Evolutionary conservation across 1,140 invertebrate species (phyloP).

Genomic region (Notospermus geniculatus): DNA sequence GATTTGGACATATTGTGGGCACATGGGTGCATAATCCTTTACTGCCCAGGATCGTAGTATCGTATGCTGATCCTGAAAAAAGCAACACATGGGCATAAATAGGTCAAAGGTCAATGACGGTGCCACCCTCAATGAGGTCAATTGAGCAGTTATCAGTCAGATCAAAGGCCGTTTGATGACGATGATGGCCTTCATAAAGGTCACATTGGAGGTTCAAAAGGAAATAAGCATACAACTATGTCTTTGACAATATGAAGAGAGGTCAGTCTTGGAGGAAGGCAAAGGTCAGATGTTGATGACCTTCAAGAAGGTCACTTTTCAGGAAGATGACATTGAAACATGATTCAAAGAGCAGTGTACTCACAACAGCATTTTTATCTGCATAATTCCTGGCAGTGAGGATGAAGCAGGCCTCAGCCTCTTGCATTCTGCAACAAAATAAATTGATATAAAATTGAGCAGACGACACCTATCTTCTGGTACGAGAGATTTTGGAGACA

Average conservation of each 20-base stretch:
- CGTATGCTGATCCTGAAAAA: constrained; percentile 84
- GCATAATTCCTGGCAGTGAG: constrained; percentile 90
- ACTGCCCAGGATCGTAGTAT: constrained; percentile 97
- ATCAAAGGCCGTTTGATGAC: no score
- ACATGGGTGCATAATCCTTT: constrained; percentile 93
- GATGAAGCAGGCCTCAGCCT: constrained; percentile 94
- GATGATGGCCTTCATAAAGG: no score
- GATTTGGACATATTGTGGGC: constrained; percentile 97
- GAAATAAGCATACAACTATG: no score
- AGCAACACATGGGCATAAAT: no score
- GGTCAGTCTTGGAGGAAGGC: no score
- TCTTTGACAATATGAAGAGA: no score
- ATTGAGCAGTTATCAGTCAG: no score
- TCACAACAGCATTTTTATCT: constrained; percentile 90
- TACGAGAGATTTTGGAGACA: no score
- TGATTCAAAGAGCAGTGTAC: constrained; percentile 32
- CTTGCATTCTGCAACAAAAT: constrained; percentile 73
- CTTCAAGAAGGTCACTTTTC: not conserved
- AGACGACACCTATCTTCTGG: not conserved
- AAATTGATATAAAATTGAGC: not conserved
- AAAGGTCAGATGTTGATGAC: no score
- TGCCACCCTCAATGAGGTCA: no score
- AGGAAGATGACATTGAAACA: not conserved
- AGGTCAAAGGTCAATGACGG: no score
- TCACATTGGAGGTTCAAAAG: no score